Evolutionary conservation across 2,797 vertebrate genomes (phyloP).

Genomic region (Oceanodroma leucorhoa): DNA sequence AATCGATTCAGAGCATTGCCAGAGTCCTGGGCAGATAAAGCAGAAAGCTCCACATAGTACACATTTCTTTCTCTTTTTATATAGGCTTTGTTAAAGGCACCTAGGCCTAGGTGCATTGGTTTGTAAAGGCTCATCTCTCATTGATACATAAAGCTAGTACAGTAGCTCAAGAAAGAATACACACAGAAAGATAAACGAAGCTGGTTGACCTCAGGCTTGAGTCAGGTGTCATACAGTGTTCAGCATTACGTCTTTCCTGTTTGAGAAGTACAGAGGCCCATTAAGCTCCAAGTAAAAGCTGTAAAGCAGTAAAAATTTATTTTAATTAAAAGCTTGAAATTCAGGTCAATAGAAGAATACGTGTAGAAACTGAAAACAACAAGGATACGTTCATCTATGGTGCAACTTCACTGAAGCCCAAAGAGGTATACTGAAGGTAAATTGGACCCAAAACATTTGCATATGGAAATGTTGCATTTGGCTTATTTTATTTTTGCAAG

Average conservation of each 20-base stretch:
- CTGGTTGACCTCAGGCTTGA: neutral
- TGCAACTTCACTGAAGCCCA: neutral
- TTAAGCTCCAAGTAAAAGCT: neutral
- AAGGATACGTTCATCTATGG: neutral
- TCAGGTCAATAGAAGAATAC: neutral
- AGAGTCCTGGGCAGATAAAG: neutral
- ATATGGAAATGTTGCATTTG: neutral
- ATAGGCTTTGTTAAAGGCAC: neutral
- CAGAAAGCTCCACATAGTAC: neutral
- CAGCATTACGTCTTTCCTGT: neutral
- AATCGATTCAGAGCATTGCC: neutral
- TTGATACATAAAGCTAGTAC: neutral
- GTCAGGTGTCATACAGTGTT: neutral
- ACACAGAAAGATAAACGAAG: neutral
- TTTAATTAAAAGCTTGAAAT: conserved; percentile 31
- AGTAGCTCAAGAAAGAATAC: neutral
- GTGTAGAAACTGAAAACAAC: neutral
- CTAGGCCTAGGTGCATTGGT: neutral
- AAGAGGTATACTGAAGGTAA: neutral
- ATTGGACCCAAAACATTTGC: neutral
- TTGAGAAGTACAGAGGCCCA: neutral
- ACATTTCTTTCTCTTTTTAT: neutral
- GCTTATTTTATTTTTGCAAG: neutral
- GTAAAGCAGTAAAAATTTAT: neutral
- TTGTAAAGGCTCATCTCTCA: neutral